Evolutionary conservation across 2,797 vertebrate genomes (phyloP), one percentile per base, ranked within the genome.

Genomic region (Liasis olivaceus): DNA sequence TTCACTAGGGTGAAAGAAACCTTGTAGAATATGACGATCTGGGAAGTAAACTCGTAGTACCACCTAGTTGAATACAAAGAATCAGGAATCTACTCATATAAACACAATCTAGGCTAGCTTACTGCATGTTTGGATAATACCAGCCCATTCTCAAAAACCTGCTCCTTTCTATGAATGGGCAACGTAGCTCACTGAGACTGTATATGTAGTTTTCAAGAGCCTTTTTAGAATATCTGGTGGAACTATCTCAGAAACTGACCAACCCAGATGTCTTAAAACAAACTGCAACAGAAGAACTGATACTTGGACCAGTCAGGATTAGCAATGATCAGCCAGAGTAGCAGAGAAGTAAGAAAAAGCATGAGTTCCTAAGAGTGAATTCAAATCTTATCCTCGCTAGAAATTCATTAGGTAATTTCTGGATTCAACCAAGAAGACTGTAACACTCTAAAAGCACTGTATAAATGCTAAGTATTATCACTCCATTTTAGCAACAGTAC

Each of bases 11-110:
- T 95, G 97, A 97, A 99, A 99, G 97, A 99, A 99, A 2, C 99
- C 99, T 93, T 99, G 99, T 0, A 99, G 97, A 94, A 99, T 97
- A 26, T 98, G 97, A 85, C 99, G 98, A 97, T 99, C 99, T 92
- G 99, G 99, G 95, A 99, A 99, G 95, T 98, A 98, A 96, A 99
- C 96, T 96, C 99, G 98, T 94, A 99, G 91, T 85, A 98, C 99
- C 95, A 99, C 99, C 99, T 99, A 96, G 64, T 22, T 81, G 88
- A 51, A 95, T 5, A 93, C 11, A 96, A 94, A 94, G 66, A 96
- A 77, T 42, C 62, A 56, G 5, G 4, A 15, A 14, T 1, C 58
- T 62, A 85, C 11, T 85, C 42, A 88, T 13, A 15, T 6, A 51
- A 90, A 36, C 28, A 22, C 2, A 89, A 89, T n/a, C 72, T 14